phyloP scores from a whole-genome alignment of 1,140 invertebrate species.

The Asbolus verrucosus region DNA sequence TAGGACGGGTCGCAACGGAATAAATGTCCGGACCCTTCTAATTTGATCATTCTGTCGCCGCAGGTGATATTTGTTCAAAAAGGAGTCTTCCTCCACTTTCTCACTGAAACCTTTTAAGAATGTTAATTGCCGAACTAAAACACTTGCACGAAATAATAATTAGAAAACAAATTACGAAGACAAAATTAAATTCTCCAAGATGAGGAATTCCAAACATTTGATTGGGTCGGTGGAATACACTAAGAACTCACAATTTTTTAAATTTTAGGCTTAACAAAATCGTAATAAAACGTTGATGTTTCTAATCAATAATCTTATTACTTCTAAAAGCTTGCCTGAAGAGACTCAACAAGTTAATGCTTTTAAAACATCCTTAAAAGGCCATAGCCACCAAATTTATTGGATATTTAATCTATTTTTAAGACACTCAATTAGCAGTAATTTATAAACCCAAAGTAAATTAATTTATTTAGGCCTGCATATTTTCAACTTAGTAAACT shows the following conservation, averaged over 20 bases:
- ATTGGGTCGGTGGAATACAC: conserved; percentile 25
- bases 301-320: conserved; percentile 30
- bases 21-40: conserved; percentile 20
- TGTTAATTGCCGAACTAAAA: conserved; percentile 35
- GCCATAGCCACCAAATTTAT: conserved; percentile 23
- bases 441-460: background rate
- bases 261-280: conserved; percentile 8
- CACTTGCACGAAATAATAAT: conserved; percentile 36
- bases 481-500: no score
- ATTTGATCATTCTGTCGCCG: conserved; percentile 29
- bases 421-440: conserved; percentile 19
- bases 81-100: conserved; percentile 5
- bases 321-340: conserved; percentile 30
- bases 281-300: conserved; percentile 16
- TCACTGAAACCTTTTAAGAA: conserved; percentile 21
- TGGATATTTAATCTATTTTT: conserved; percentile 23
- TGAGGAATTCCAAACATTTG: conserved; percentile 36
- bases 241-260: conserved; percentile 3
- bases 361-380: conserved; percentile 35
- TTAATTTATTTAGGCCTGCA: background rate
- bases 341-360: conserved; percentile 34
- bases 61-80: conserved; percentile 34
- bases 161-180: conserved; percentile 29
- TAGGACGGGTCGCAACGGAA: background rate
- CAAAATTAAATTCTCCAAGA: conserved; percentile 28